Evolutionary conservation across 2,113 vertebrate species (phyloP).

Genomic region (Felis chaus): DNA sequence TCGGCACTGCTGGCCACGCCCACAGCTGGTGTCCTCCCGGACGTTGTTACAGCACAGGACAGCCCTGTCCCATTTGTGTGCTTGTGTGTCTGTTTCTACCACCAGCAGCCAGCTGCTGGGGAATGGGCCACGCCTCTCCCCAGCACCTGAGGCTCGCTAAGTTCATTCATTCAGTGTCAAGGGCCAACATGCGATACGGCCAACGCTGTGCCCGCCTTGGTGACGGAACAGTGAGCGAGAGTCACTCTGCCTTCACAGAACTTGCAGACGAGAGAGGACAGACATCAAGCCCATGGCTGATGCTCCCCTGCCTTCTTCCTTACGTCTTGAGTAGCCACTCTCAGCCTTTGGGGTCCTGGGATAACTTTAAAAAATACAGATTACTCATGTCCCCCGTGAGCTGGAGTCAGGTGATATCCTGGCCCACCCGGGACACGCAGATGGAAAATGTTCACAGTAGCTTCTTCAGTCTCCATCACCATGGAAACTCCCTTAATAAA

Average conservation of each 20-base stretch:
- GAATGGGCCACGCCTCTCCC: background rate
- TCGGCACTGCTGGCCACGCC: accelerated
- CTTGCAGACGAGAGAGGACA: background rate
- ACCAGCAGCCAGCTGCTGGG: no score
- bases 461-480: background rate
- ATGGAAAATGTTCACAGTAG: background rate
- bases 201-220: accelerated
- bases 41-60: accelerated
- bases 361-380: background rate
- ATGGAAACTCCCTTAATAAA: background rate
- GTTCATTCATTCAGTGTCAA: accelerated
- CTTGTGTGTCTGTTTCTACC: background rate
- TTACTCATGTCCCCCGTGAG: accelerated
- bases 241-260: no score
- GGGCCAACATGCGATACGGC: no score
- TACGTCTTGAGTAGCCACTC: accelerated
- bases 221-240: accelerated
- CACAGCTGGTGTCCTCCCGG: background rate
- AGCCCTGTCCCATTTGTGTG: background rate
- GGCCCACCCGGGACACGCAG: background rate
- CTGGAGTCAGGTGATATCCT: background rate
- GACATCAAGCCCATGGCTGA: accelerated
- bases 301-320: background rate
- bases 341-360: background rate
- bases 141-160: background rate